A percentile compares a stretch with the other conserved stretches of the same genome.
Conservation (phyloP, 2,888 invertebrate genomes). For the Trileptium ribeirensis region DNA sequence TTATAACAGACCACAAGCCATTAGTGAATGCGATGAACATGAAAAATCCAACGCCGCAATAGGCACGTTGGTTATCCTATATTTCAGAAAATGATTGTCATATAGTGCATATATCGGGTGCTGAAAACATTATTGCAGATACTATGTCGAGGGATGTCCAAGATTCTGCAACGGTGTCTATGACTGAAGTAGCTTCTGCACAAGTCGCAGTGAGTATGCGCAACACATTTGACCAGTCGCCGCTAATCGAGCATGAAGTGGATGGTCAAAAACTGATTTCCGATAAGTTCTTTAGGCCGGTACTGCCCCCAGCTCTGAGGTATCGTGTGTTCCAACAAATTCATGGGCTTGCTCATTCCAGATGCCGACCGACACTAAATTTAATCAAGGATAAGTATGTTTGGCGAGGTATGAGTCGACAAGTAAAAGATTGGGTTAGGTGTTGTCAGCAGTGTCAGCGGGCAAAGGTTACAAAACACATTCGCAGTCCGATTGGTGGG, state of each 20-base stretch:
- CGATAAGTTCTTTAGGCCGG: not conserved
- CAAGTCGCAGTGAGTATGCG: not conserved
- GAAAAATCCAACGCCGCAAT: slow-evolving; percentile 12
- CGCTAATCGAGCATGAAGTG: not conserved
- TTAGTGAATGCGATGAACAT: slow-evolving; percentile 9
- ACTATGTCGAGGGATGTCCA: not conserved
- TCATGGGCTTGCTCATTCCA: not conserved
- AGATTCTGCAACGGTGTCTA: not conserved
- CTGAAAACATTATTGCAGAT: slow-evolving; percentile 8
- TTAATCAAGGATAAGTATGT: not conserved
- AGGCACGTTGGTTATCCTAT: slow-evolving; percentile 11
- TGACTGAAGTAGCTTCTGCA: not conserved
- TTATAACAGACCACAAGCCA: slow-evolving; percentile 13
- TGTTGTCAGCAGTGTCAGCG: slow-evolving; percentile 7
- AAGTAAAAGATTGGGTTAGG: not conserved
- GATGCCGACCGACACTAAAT: not conserved
- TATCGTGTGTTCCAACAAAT: not conserved
- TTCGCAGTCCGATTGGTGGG: not conserved
- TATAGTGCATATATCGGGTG: not conserved
- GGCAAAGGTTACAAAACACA: not conserved
- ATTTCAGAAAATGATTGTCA: slow-evolving; percentile 5
- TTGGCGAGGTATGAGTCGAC: not conserved
- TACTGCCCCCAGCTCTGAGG: not conserved
- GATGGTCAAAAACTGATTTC: not conserved
- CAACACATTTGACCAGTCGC: not conserved